Evolutionary conservation across 37 sponge, comb jelly and placozoan species (phyloP).

Genomic region (Ephydatia muelleri): DNA sequence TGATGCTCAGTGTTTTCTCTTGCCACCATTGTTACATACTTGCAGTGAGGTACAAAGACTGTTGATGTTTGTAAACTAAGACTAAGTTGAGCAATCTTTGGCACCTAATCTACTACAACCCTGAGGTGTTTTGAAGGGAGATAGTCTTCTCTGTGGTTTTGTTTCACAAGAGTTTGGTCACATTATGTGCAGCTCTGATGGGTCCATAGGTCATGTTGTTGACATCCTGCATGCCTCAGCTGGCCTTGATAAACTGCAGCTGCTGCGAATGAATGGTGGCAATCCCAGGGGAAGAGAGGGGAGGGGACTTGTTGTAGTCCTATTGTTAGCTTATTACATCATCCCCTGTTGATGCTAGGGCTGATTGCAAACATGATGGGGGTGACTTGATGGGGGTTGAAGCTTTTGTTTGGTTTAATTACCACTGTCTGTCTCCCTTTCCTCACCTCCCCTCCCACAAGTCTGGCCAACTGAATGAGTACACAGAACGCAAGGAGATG

Average conservation of each 20-base stretch:
- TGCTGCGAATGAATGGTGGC: neutral
- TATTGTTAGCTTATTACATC: too few species aligned
- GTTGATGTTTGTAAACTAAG: neutral
- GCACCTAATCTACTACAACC: too few species aligned
- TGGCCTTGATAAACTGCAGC: neutral
- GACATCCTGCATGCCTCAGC: neutral
- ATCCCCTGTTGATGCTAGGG: too few species aligned
- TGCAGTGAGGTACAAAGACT: neutral
- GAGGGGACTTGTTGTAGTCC: too few species aligned
- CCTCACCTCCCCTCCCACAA: neutral
- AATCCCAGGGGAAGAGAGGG: neutral
- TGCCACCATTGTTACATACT: neutral
- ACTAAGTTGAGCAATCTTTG: neutral
- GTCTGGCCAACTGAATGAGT: conserved; percentile 98
- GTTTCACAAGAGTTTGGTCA: neutral
- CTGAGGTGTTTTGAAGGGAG: neutral
- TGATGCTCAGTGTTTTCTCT: neutral
- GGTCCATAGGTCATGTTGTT: neutral
- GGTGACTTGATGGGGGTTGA: too few species aligned
- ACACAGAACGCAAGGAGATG: conserved; percentile 97
- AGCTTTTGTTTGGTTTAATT: too few species aligned
- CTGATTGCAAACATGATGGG: too few species aligned
- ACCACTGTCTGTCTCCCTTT: neutral
- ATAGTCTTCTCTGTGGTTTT: neutral
- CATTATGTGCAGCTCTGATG: neutral